Conservation (phyloP, 2,888 invertebrate genomes). For the Leptopilina syphax region DNA sequence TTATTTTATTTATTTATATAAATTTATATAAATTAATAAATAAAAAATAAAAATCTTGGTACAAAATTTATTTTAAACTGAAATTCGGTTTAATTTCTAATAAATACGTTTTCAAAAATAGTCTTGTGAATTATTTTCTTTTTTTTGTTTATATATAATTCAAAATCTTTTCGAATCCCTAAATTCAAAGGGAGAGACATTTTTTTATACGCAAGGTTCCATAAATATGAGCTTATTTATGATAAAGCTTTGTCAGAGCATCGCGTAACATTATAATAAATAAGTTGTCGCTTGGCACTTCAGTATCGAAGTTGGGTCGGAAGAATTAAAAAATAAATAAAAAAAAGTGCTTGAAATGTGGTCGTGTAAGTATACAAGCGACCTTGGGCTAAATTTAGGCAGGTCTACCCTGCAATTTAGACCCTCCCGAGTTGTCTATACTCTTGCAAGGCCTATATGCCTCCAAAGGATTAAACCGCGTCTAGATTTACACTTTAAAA, state of each 20-base stretch:
- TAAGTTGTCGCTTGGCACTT: constrained; percentile 35
- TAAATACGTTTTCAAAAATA: no score
- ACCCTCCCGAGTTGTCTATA: constrained; percentile 1
- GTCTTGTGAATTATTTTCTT: no score
- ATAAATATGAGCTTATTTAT: constrained; percentile 23
- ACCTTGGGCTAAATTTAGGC: constrained; percentile 62
- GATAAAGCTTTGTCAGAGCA: not conserved
- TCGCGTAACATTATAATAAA: constrained; percentile 16
- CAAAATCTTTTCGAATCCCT: not conserved
- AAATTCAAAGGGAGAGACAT: not conserved
- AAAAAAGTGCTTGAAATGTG: constrained; percentile 33
- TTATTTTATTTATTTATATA: no score
- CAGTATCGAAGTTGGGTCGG: constrained; percentile 32
- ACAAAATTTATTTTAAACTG: no score
- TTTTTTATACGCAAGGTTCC: not conserved
- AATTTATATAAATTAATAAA: no score
- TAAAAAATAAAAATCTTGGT: no score
- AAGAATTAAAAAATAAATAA: constrained; percentile 21
- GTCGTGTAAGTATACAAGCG: constrained; percentile 46
- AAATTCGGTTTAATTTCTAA: no score
- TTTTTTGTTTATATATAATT: no score
- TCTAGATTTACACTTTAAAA: constrained; percentile 6
- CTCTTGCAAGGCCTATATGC: not conserved
- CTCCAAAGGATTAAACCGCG: not conserved
- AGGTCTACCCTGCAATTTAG: constrained; percentile 54